These are phyloP conservation scores for Cyrtonyx montezumae DNA, from an alignment of 2,113 vertebrate genomes.

Conservation along the genomic window DNA sequence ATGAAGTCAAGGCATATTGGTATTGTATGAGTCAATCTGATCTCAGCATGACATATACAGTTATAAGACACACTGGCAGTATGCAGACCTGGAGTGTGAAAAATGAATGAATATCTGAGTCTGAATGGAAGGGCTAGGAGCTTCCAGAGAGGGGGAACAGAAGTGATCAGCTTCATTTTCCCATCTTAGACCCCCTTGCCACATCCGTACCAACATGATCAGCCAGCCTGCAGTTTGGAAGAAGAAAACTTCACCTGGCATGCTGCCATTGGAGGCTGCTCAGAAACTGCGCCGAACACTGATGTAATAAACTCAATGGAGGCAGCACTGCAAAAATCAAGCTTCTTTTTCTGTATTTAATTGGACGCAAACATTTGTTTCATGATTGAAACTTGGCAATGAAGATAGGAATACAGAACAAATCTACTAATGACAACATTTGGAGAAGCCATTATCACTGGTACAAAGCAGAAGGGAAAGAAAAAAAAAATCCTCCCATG, in stretches of 20 bases:
- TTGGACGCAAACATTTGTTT: not conserved
- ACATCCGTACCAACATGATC: not conserved
- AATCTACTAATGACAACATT: not conserved
- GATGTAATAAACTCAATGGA: not conserved
- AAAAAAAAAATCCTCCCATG: not conserved
- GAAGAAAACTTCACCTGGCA: not conserved
- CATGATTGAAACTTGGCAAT: not conserved
- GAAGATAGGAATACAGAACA: not conserved
- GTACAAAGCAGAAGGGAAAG: not conserved
- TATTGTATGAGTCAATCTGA: not conserved
- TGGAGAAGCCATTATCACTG: not conserved
- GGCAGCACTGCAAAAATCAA: not conserved
- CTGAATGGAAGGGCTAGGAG: not conserved
- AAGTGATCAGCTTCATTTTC: not conserved
- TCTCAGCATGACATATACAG: not conserved
- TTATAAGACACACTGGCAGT: rapidly evolving
- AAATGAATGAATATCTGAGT: not conserved
- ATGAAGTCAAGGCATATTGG: not conserved
- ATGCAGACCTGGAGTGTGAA: not conserved
- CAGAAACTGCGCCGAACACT: not conserved
- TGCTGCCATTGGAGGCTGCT: not conserved
- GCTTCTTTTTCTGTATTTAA: not conserved
- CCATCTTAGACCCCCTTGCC: not conserved
- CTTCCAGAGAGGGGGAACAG: not conserved
- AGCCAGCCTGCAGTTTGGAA: not conserved